Base-by-base conservation (phyloP, 2,888 invertebrate genomes). In the Drosophila subsilvestris region DNA sequence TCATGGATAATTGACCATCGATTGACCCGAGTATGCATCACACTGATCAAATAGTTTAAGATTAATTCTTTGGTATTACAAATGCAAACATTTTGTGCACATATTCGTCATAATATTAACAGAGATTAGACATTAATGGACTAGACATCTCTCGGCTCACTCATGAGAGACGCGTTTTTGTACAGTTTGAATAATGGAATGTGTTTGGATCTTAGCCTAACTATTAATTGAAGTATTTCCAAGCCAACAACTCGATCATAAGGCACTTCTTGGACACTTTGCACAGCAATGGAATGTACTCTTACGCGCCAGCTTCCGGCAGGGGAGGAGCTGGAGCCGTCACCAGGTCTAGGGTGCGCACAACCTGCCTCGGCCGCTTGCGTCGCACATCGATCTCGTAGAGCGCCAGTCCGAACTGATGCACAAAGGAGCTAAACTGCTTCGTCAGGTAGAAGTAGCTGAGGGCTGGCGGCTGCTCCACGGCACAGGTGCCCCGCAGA, bases 331-430 rank as follows among this genome's bases (percentile, higher is more conserved):
- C 55, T 32, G 60, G 45, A 12, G 60, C 1, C 17, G 57, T 75
- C 22, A 32, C 32, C 2, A 32, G 12, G 12, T 32, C 32, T 5
- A 32, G 32, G 32, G 60, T 62, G 6, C 43, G 60, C 12, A 67
- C 27, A 12, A 43, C 51, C 1, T 57, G 3, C 1, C 45, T 61
- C 14, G 76, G 75, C 48, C 60, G 57, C 42, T 86, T 88, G 17
- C 80, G 83, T 12, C 75, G 78, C 49, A 90, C 69, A 76, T 93
- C 91, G 72, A 94, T 92, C 82, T 92, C 92, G 70, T 94, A 90
- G 44, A 94, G 85, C n/a, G 92, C 82, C 63, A 94, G 89, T n/a
- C 93, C 93, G 76, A 94, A 93, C 65, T 93, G 93, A 69, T 92
- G 92, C 12, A 93, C 79, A 74, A 93, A 91, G 12, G 92, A 91